Conservation (phyloP, 2,888 invertebrate genomes). For the Ephialtes manifestator region DNA sequence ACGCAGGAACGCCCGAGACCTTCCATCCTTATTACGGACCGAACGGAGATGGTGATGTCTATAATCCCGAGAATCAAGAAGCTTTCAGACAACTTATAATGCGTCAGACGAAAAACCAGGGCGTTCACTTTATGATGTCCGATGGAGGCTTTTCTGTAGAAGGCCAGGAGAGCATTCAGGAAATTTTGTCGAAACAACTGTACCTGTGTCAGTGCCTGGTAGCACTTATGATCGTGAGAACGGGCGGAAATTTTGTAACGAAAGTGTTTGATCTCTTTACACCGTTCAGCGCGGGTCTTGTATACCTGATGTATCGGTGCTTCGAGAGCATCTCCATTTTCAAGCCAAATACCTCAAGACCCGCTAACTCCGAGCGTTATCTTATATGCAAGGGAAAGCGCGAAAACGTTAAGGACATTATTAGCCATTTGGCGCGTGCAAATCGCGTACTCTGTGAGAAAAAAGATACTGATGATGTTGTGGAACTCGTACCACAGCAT, state of each 20-base stretch:
- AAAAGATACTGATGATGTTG: conserved; percentile 87
- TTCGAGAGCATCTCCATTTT: conserved; percentile 94
- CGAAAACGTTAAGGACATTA: conserved; percentile 88
- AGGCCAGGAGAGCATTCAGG: conserved; percentile 98
- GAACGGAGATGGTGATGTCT: conserved; percentile 95
- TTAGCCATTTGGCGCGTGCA: conserved; percentile 90
- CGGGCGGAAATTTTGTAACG: conserved; percentile 97
- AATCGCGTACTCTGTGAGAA: conserved; percentile 88
- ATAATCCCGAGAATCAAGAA: conserved; percentile 93
- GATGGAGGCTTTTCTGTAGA: conserved; percentile 99
- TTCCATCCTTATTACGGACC: conserved; percentile 97
- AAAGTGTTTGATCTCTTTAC: conserved; percentile 99
- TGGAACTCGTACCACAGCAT: conserved; percentile 91
- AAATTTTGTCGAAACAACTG: conserved; percentile 96
- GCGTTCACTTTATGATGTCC: conserved; percentile 99
- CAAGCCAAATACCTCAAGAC: conserved; percentile 98
- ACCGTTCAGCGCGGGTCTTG: conserved; percentile 96
- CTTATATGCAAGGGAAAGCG: conserved; percentile 94
- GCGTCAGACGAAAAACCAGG: conserved; percentile 90
- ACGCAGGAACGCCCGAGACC: conserved; percentile 94
- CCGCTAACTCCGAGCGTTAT: conserved; percentile 99
- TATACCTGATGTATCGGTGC: conserved; percentile 96
- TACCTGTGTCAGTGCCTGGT: conserved; percentile 98
- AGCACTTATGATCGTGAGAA: conserved; percentile 94
- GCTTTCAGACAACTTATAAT: conserved; percentile 92